A percentile compares a stretch with the other conserved stretches of the same genome.
Evolutionary conservation across 2,113 vertebrate species (phyloP).

Genomic region (Triplophysa tibetana): DNA sequence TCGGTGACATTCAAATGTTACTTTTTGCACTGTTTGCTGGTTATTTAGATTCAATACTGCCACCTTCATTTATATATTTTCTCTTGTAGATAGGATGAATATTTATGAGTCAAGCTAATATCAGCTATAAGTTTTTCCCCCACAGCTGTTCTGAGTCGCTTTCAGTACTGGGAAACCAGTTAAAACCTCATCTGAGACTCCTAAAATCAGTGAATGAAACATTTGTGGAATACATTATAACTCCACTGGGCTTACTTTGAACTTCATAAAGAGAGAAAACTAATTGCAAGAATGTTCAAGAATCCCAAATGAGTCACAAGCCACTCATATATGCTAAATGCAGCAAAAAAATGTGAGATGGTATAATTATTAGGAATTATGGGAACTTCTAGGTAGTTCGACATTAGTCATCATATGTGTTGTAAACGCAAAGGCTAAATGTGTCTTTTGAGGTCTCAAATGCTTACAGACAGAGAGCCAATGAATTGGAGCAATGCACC

Average conservation of each 20-base stretch:
- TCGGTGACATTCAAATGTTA: neutral
- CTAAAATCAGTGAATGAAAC: constrained; percentile 56
- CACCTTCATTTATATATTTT: constrained; percentile 42
- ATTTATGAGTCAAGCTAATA: constrained; percentile 57
- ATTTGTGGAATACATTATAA: constrained; percentile 61
- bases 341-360: too few relatives aligned
- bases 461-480: too few relatives aligned
- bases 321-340: neutral
- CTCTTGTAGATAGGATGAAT: constrained; percentile 48
- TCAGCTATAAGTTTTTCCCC: constrained; percentile 50
- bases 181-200: constrained; percentile 59
- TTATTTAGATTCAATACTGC: neutral
- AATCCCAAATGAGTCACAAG: constrained; percentile 23
- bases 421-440: too few relatives aligned
- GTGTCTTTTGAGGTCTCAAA: too few relatives aligned
- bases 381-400: too few relatives aligned
- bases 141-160: constrained; percentile 41
- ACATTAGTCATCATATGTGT: too few relatives aligned
- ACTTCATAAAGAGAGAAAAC: constrained; percentile 56
- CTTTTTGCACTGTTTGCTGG: neutral
- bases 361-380: too few relatives aligned
- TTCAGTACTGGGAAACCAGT: constrained; percentile 38
- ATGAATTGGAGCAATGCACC: too few relatives aligned
- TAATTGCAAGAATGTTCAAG: constrained; percentile 54
- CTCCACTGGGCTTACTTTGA: constrained; percentile 53